These are phyloP conservation scores for Tethea ocularis DNA, from an alignment of 2,888 invertebrate genomes.

Conservation along the genomic window DNA sequence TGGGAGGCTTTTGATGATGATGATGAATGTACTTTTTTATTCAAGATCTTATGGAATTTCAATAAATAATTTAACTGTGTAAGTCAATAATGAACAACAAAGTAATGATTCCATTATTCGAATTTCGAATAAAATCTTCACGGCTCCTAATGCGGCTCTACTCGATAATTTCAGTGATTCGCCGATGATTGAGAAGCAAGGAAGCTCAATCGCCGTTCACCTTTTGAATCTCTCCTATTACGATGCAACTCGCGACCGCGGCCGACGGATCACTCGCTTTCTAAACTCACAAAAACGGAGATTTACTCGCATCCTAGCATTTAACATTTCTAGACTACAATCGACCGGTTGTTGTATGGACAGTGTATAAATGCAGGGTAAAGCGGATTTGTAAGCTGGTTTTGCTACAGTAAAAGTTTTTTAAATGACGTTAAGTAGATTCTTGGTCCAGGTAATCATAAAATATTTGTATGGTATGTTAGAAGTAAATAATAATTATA, in stretches of 20 bases:
- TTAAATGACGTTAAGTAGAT: too few species aligned
- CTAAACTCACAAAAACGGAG: slow-evolving; percentile 31
- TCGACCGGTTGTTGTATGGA: neutral
- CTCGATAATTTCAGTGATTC: slow-evolving; percentile 36
- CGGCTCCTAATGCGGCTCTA: slow-evolving; percentile 12
- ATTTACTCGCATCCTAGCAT: slow-evolving; percentile 1
- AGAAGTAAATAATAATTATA: too few species aligned
- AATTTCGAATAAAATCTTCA: slow-evolving; percentile 7
- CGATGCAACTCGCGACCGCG: slow-evolving; percentile 42
- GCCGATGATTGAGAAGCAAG: slow-evolving; percentile 46
- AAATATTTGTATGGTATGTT: too few species aligned
- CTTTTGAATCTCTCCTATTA: slow-evolving; percentile 36
- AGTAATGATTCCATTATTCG: slow-evolving; percentile 12
- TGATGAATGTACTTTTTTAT: too few species aligned
- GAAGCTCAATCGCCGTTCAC: slow-evolving; percentile 43
- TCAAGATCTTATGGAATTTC: too few species aligned
- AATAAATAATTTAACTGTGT: too few species aligned
- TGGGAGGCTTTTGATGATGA: too few species aligned
- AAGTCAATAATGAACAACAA: too few species aligned
- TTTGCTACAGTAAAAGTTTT: too few species aligned
- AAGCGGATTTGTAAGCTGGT: neutral
- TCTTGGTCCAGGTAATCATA: too few species aligned
- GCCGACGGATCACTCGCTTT: slow-evolving; percentile 26
- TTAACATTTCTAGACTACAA: neutral
- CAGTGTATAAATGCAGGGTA: neutral